Conservation (phyloP, 1,140 invertebrate genomes). For the Centruroides vittatus region DNA sequence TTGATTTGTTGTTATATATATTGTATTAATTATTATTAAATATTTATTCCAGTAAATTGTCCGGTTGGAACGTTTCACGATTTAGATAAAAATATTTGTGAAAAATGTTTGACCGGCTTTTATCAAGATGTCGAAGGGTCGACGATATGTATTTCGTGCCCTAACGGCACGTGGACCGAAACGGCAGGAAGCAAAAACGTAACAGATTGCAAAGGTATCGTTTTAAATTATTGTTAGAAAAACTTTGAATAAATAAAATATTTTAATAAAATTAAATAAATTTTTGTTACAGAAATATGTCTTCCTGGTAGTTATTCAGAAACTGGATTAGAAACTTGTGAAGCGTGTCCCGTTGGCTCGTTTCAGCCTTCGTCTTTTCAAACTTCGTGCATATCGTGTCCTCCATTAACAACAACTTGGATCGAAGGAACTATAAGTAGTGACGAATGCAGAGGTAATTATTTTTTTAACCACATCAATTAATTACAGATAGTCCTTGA, state of each 20-base stretch:
- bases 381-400: conserved; percentile 69
- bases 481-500: too few relatives aligned
- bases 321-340: conserved; percentile 70
- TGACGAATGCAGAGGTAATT: conserved; percentile 47
- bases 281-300: conserved; percentile 25
- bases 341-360: conserved; percentile 75
- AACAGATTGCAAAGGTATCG: conserved; percentile 67
- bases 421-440: conserved; percentile 55
- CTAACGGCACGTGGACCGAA: conserved; percentile 65
- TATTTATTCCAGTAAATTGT: conserved; percentile 68
- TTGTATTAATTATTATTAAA: neutral
- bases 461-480: too few relatives aligned
- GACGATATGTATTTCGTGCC: conserved; percentile 69
- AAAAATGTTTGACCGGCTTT: conserved; percentile 68
- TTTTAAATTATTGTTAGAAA: neutral
- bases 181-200: conserved; percentile 65
- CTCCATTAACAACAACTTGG: conserved; percentile 80
- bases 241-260: too few relatives aligned
- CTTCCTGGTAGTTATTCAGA: conserved; percentile 54
- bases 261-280: neutral
- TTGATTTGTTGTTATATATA: too few relatives aligned
- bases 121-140: conserved; percentile 90
- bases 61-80: conserved; percentile 81
- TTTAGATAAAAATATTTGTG: conserved; percentile 52
- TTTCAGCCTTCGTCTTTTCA: conserved; percentile 79